These are phyloP conservation scores for Eupeodes latifasciatus DNA, from an alignment of 2,888 invertebrate genomes.

Conservation along the genomic window DNA sequence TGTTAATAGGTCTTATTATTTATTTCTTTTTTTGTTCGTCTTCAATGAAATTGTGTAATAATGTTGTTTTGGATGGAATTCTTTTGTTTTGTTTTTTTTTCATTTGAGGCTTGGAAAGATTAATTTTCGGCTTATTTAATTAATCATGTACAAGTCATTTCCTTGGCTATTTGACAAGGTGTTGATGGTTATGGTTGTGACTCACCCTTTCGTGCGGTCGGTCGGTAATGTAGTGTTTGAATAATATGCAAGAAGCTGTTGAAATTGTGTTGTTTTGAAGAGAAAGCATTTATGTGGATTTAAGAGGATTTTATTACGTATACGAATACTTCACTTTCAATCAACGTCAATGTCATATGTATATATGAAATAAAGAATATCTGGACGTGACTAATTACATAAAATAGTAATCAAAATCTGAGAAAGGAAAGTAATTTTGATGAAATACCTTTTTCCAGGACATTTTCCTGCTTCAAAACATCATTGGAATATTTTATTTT, in stretches of 20 bases:
- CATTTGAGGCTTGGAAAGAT: not conserved
- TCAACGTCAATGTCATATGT: not conserved
- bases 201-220: no score
- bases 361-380: not conserved
- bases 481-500: no score
- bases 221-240: not conserved
- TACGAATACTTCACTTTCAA: not conserved
- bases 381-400: slow-evolving; percentile 15
- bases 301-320: not conserved
- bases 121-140: slow-evolving; percentile 33
- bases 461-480: not conserved
- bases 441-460: not conserved
- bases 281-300: not conserved
- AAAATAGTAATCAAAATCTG: not conserved
- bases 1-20: slow-evolving; percentile 38
- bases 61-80: slow-evolving; percentile 33
- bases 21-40: not conserved
- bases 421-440: not conserved
- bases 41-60: slow-evolving; percentile 33
- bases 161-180: slow-evolving; percentile 1
- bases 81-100: not conserved
- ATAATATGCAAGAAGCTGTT: not conserved
- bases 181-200: no score
- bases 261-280: not conserved
- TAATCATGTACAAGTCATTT: slow-evolving; percentile 33